phyloP scores from a whole-genome alignment of 2,888 invertebrate genomes.

The Archips crataeganus region DNA sequence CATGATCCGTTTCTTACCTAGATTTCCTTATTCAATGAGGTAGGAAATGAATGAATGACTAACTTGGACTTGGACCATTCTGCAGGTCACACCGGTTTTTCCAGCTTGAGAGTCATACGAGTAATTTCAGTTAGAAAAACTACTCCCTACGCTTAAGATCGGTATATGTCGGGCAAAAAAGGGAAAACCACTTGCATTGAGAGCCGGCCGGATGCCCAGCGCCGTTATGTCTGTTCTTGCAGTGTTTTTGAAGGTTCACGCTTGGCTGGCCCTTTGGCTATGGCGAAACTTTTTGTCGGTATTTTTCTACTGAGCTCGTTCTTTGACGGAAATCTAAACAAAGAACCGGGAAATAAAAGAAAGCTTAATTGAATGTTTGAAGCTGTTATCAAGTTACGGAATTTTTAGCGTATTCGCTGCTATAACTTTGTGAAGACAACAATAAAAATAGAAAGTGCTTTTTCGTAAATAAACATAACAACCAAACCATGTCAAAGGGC shows the following conservation, averaged over 20 bases:
- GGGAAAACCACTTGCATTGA: slow-evolving; percentile 14
- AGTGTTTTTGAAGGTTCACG: slow-evolving; percentile 64
- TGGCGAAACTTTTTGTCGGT: slow-evolving; percentile 62
- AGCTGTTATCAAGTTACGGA: slow-evolving; percentile 59
- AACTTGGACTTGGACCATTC: not conserved
- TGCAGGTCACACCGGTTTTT: not conserved
- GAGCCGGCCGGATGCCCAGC: slow-evolving; percentile 23
- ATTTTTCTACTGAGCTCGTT: slow-evolving; percentile 59
- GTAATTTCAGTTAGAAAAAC: slow-evolving; percentile 7
- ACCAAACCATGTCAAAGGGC: not conserved
- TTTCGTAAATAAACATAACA: slow-evolving; percentile 16
- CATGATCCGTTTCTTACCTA: not conserved
- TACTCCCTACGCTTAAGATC: slow-evolving; percentile 5
- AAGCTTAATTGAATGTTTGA: slow-evolving; percentile 66
- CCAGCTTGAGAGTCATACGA: not conserved
- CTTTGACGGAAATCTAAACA: slow-evolving; percentile 69
- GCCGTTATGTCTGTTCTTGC: slow-evolving; percentile 42
- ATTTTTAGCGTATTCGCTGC: slow-evolving; percentile 53
- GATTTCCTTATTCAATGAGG: not conserved
- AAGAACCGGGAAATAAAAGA: slow-evolving; percentile 67
- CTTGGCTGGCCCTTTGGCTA: slow-evolving; percentile 62
- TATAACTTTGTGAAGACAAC: slow-evolving; percentile 37
- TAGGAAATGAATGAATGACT: not conserved
- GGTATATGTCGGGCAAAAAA: slow-evolving; percentile 22
- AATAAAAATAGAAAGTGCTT: slow-evolving; percentile 21